These are phyloP conservation scores for Perithous albicinctus DNA, from an alignment of 2,888 invertebrate species.

Conservation along the genomic window DNA sequence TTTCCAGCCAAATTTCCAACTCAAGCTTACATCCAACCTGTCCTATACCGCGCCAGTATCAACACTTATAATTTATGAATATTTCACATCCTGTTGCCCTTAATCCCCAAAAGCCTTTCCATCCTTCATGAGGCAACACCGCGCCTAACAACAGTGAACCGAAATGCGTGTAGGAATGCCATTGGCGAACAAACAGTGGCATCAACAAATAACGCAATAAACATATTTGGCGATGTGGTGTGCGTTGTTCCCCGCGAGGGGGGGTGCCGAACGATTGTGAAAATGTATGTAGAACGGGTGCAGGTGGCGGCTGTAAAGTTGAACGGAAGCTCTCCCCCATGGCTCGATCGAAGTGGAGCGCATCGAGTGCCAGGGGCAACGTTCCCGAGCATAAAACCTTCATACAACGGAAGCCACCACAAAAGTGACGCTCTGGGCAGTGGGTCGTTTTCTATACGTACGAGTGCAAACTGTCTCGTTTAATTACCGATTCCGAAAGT, in stretches of 20 bases:
- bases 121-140: not conserved
- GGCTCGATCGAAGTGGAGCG: constrained; percentile 37
- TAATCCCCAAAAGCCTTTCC: constrained; percentile 29
- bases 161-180: no score
- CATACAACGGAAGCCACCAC: constrained; percentile 71
- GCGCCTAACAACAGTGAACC: not conserved
- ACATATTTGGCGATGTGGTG: constrained; percentile 1
- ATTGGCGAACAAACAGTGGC: not conserved
- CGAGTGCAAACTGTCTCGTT: constrained; percentile 70
- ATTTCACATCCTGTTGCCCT: constrained; percentile 71
- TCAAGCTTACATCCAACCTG: constrained; percentile 1
- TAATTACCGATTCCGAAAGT: constrained; percentile 78
- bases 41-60: constrained; percentile 40
- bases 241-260: no score
- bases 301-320: constrained; percentile 50
- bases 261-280: not conserved
- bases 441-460: constrained; percentile 1
- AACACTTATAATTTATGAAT: constrained; percentile 77
- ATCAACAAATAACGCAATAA: constrained; percentile 11
- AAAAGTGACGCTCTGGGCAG: constrained; percentile 23
- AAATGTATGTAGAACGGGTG: constrained; percentile 15
- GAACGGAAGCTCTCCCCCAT: constrained; percentile 23
- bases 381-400: constrained; percentile 74
- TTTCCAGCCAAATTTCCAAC: constrained; percentile 55
- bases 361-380: constrained; percentile 8